These are phyloP conservation scores for Diachasmimorpha longicaudata DNA, from an alignment of 1,140 invertebrate genomes.

Conservation along the genomic window DNA sequence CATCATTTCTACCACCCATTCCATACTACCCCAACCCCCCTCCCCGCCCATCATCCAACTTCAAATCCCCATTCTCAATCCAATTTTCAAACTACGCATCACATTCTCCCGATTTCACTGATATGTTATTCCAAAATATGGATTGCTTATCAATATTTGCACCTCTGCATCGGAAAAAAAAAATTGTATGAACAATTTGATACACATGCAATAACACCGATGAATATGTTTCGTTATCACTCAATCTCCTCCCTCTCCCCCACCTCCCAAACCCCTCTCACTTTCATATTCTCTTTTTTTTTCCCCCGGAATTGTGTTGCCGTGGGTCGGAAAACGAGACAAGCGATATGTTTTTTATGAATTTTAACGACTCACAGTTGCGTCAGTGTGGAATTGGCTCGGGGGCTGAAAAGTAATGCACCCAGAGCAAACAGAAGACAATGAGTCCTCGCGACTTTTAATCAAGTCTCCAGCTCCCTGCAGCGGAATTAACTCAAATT, in stretches of 20 bases:
- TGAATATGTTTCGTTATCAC: slow-evolving; percentile 1
- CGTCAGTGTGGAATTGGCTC: slow-evolving; percentile 46
- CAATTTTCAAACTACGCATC: neutral
- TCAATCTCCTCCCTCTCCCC: neutral
- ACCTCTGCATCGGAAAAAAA: neutral
- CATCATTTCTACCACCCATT: too few species aligned
- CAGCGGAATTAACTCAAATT: slow-evolving; percentile 60
- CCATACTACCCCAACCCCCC: neutral
- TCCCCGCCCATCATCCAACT: neutral
- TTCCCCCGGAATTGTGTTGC: neutral
- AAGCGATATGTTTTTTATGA: slow-evolving; percentile 39
- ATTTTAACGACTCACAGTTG: slow-evolving; percentile 43
- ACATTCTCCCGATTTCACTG: neutral
- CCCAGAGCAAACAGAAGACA: slow-evolving; percentile 56
- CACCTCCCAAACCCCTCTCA: neutral
- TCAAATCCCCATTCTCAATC: neutral
- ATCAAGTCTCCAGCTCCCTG: slow-evolving; percentile 52
- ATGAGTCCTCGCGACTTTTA: slow-evolving; percentile 54
- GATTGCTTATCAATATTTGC: slow-evolving; percentile 9
- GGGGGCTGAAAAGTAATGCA: slow-evolving; percentile 38
- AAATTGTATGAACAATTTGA: neutral
- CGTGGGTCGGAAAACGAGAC: neutral
- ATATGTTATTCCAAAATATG: neutral
- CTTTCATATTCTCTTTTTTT: neutral
- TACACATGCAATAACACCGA: neutral